Evolutionary conservation across 2,797 vertebrate species (phyloP), one percentile per base, ranked within the genome.

Genomic region (Diplodus puntazzo): DNA sequence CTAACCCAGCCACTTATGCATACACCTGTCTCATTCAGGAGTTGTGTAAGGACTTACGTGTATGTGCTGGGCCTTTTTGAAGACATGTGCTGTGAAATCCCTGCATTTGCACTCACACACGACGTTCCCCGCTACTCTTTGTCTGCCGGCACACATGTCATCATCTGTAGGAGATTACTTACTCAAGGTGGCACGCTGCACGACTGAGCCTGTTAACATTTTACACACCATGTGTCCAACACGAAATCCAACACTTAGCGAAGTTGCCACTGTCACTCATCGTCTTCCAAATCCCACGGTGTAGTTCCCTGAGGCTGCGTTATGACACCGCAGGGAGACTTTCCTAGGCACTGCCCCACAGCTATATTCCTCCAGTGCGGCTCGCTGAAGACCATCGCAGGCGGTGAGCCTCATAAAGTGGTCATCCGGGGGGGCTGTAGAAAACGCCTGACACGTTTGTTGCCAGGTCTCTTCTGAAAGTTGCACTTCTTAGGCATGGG

Each of bases 251-350:
- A 80, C 70, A 79, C 61, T 69, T 30, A 8, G 61, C 66, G 45
- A 86, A 67, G 66, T 73, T 81, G 81, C 54, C 73, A 18, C 77
- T 85, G 84, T 88, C 88, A 84, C 54, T 83, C 79, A 84, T 49
- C 58, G 69, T 77, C 84, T 63, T 57, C 69, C 61, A 61, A 75
- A 76, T 54, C 65, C 68, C 45, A 20, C 13, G 1, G 57, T 11
- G 39, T 20, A 55, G 71, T 70, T 75, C 57, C 68, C 69, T 2
- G 34, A 75, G 68, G 82, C 80, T 17, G 72, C 62, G 45, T 72
- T 60, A 53, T 45, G 60, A 30, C 69, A 39, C 67, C 1, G 5
- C 69, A 13, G 80, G 75, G 73, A 77, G 27, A 53, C 49, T 81
- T 72, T 63, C 20, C 58, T 43, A 25, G 49, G 43, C 2, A 55